These are phyloP conservation scores for Eurois occulta DNA, from an alignment of 2,888 invertebrate species.

Conservation along the genomic window DNA sequence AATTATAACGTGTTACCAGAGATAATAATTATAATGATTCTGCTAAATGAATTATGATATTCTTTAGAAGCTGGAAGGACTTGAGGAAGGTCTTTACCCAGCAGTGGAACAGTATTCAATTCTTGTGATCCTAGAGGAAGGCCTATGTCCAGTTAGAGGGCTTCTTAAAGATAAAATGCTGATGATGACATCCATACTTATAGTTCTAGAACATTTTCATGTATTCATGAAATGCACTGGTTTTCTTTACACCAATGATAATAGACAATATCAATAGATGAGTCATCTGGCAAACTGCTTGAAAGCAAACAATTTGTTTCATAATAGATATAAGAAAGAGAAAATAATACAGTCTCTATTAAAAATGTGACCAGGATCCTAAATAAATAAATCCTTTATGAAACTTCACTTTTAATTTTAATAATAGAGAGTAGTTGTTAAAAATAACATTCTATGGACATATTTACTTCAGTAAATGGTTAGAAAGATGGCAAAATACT, in stretches of 20 bases:
- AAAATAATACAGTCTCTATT: neutral
- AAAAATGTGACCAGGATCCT: neutral
- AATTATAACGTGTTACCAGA: no score
- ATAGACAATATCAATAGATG: conserved; percentile 19
- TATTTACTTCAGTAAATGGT: neutral
- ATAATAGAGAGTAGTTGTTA: neutral
- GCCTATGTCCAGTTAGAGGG: neutral
- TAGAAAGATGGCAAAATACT: neutral
- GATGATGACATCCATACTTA: neutral
- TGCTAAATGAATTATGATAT: neutral
- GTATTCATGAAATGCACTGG: conserved; percentile 2
- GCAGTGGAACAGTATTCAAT: neutral
- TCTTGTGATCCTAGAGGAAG: neutral
- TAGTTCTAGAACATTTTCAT: neutral
- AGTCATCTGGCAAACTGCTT: conserved; percentile 28
- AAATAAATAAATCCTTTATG: neutral
- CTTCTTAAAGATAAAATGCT: no score
- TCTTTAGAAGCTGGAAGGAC: neutral
- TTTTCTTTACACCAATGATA: conserved; percentile 11
- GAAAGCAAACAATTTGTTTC: neutral
- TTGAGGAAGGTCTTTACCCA: neutral
- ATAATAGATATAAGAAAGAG: neutral
- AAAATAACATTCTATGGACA: neutral
- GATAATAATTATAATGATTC: no score
- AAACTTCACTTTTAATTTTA: neutral